Percentiles rank a stretch among this genome's conserved stretches.
phyloP scores from a whole-genome alignment of 2,113 vertebrate species.

The Anhinga anhinga region DNA sequence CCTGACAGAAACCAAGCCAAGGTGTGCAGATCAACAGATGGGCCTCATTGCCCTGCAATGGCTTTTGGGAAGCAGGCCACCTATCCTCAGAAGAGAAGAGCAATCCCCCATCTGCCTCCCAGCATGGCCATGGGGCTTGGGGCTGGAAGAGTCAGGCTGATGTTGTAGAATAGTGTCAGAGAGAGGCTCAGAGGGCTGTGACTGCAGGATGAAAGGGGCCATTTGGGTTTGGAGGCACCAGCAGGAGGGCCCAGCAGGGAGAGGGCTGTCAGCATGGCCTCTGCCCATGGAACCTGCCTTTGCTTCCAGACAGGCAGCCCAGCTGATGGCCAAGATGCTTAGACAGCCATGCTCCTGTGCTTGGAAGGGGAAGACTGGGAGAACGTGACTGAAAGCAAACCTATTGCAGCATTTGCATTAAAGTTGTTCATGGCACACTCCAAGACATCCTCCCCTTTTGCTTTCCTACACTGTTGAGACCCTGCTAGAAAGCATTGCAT shows the following conservation, averaged over 20 bases:
- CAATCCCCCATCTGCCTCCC: neutral
- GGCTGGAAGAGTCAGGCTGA: rapidly evolving
- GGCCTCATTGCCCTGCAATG: neutral
- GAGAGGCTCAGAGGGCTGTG: neutral
- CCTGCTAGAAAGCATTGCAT: neutral
- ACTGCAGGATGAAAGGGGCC: neutral
- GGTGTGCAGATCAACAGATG: neutral
- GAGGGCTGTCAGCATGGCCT: neutral
- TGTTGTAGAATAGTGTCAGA: neutral
- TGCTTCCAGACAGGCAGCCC: neutral
- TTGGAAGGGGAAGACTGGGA: neutral
- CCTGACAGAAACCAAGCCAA: neutral
- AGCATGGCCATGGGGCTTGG: rapidly evolving
- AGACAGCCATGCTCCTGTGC: neutral
- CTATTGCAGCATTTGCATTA: neutral
- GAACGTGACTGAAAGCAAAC: neutral
- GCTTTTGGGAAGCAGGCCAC: neutral
- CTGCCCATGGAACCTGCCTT: neutral
- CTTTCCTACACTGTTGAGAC: neutral
- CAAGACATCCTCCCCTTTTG: neutral
- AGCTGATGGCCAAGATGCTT: neutral
- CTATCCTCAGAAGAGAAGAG: neutral
- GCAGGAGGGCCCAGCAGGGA: neutral
- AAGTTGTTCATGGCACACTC: neutral
- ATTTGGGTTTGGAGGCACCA: neutral